Base-by-base conservation (phyloP, 1,140 invertebrate genomes). In the Drosophila repletoides region DNA sequence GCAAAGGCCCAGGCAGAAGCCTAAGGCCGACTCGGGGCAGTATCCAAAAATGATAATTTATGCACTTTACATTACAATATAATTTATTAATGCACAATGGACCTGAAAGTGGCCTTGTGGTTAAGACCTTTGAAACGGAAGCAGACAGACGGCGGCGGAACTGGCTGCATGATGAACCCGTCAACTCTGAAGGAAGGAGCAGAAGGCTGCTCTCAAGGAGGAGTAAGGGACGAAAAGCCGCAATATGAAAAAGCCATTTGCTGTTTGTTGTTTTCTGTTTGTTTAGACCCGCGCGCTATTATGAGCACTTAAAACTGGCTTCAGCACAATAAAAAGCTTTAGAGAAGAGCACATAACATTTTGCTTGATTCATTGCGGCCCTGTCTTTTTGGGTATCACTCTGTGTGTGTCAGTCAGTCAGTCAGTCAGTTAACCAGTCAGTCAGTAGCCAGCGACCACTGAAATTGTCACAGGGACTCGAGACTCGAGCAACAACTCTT, bases 401-500 rank as follows among this genome's bases (percentile, higher is more conserved):
- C n/a, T n/a, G n/a, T n/a, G n/a, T n/a, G n/a, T n/a, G n/a, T n/a
- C n/a, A n/a, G n/a, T n/a, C n/a, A n/a, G n/a, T n/a, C n/a, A n/a
- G n/a, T n/a, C n/a, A n/a, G n/a, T n/a, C n/a, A n/a, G n/a, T n/a
- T n/a, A n/a, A n/a, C n/a, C n/a, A n/a, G n/a, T n/a, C n/a, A n/a
- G 58, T 43, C 63, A 67, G 48, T 38, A n/a, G n/a, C n/a, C 56
- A 55, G 53, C 17, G 59, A 64, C 53, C 71, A 63, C 9, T 41
- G 66, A 64, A 73, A 59, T 58, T 83, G 73, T 73, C 73, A 55
- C 64, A 72, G 53, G 38, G 67, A 79, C 56, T 63, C 49, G 79
- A 76, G 67, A 79, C 56, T 63, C 49, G 79, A 76, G 76, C 83
- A 86, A 51, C 76, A 77, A 74, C 73, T 83, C 64, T 83, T 88